Base-by-base conservation (phyloP, 2,797 vertebrate genomes). In the Nannoperca australis region DNA sequence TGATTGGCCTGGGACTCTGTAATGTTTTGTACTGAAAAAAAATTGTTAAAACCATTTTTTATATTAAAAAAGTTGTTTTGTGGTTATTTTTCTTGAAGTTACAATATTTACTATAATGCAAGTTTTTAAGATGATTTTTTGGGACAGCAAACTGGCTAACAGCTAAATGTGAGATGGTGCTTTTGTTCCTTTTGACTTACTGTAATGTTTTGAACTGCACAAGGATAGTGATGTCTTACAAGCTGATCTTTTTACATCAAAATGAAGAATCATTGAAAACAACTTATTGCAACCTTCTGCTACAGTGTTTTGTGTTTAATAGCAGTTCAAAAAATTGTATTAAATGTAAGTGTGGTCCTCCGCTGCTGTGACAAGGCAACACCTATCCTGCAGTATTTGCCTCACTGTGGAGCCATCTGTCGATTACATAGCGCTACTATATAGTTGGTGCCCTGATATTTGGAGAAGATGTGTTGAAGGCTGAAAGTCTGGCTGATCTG, bases 21-120 rank as follows among this genome's bases (percentile, higher is more conserved):
- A 93, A 84, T 95, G 95, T 99, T 99, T 99, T 98, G 97, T 99
- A 99, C 96, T 96, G 91, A 96, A 95, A 96, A 96, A 94, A 95
- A 96, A 94, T 92, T 95, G 95, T 97, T 97, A 98, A 97, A 97
- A 97, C 94, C 92, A 91, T 96, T 96, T 98, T 97, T 95, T 95
- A 97, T 96, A 97, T 95, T 38, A 95, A 96, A 96, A 84, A 69
- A 62, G 61, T 82, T 93, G 89, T 91, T 88, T 93, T 93, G 92
- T 94, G 92, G 86, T 94, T 91, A 89, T 94, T 93, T 47, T 92
- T 85, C 76, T 85, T 91, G 79, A 88, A 85, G 77, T 90, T 87
- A 79, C 54, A 73, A 78, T 86, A 86, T 91, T 91, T 90, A 85
- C 87, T 86, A 88, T 87, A 68, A 81, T 76, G 71, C 68, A 79